Evolutionary conservation across 2,797 vertebrate species (phyloP).

Genomic region (Chrysocyon brachyurus): DNA sequence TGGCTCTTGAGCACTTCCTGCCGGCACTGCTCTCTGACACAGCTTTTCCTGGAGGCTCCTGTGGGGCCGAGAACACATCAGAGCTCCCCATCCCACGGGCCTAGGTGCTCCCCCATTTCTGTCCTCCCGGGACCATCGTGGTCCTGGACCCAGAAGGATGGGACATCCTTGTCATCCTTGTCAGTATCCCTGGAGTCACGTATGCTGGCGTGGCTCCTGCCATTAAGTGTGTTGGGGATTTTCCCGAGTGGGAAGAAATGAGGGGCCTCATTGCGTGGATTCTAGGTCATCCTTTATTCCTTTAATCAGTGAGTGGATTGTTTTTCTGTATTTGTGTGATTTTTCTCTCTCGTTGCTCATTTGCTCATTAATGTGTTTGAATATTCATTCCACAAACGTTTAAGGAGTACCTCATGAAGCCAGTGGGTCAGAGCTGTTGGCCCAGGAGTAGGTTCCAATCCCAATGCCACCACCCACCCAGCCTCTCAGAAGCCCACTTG

Average conservation of each 20-base stretch:
- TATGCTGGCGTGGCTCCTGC: neutral
- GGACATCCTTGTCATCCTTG: neutral
- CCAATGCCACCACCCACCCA: neutral
- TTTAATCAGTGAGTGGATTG: neutral
- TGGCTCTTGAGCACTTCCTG: neutral
- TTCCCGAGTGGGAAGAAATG: neutral
- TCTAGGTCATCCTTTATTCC: neutral
- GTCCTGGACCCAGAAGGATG: neutral
- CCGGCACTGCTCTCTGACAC: neutral
- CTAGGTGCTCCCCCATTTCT: neutral
- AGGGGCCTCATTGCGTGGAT: neutral
- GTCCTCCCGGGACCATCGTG: no score
- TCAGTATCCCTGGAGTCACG: neutral
- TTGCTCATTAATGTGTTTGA: neutral
- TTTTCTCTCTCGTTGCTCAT: neutral
- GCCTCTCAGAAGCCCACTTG: neutral
- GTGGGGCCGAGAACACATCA: neutral
- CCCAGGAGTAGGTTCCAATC: neutral
- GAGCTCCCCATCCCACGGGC: no score
- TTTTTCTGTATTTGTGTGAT: neutral
- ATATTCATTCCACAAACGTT: constrained; percentile 12
- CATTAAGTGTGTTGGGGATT: neutral
- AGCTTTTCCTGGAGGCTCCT: neutral
- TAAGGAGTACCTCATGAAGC: neutral
- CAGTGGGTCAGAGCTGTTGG: neutral